phyloP scores from a whole-genome alignment of 2,797 vertebrate species.

The Heterohyrax brucei region DNA sequence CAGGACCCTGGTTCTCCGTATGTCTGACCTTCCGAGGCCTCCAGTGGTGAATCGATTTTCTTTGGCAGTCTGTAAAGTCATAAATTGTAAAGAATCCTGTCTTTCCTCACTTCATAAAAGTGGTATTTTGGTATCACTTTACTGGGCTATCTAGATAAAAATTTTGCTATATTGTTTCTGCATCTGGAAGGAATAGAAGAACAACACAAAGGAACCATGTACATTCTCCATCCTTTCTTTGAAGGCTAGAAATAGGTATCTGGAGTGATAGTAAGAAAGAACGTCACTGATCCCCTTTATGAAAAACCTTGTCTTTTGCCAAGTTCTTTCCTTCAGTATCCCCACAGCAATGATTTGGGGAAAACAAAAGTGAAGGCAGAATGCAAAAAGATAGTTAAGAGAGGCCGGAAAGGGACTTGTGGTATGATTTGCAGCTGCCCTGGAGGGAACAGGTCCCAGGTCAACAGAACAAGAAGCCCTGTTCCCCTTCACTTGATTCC shows the following conservation, averaged over 20 bases:
- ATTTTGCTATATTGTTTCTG: constrained; percentile 6
- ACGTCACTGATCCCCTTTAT: background rate
- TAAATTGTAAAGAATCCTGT: background rate
- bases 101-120: background rate
- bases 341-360: background rate
- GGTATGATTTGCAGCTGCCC: background rate
- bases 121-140: constrained; percentile 38
- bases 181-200: background rate
- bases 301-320: background rate
- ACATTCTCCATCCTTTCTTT: background rate
- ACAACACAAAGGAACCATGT: background rate
- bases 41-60: background rate
- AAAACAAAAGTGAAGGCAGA: background rate
- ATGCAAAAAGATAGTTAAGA: background rate
- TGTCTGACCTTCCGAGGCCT: background rate
- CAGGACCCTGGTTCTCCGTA: background rate
- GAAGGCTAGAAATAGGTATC: constrained; percentile 7
- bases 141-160: background rate
- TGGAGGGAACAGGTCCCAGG: background rate
- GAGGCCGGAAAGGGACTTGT: background rate
- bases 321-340: background rate
- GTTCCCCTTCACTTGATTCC: background rate
- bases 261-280: background rate
- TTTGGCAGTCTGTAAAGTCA: background rate
- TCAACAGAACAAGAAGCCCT: background rate